Conservation (phyloP, 2,888 invertebrate species). For the Ypsolopha sequella region DNA sequence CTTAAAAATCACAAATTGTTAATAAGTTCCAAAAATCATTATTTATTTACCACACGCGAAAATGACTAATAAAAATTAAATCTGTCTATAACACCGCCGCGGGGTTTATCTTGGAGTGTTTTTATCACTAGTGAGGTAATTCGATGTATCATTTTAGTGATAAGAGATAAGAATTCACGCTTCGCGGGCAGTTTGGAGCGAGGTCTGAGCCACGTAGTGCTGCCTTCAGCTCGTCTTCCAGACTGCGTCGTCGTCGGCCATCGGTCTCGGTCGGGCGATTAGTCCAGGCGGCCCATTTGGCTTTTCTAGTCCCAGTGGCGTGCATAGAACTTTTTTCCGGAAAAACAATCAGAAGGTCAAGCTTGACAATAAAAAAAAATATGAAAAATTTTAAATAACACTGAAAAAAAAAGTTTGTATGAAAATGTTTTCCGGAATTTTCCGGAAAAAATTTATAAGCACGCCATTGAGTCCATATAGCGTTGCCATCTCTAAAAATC, state of each 20-base stretch:
- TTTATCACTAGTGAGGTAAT: constrained; percentile 52
- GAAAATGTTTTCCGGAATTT: neutral
- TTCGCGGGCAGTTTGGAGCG: neutral
- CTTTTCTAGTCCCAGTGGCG: neutral
- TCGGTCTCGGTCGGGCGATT: neutral
- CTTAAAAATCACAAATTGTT: too few relatives aligned
- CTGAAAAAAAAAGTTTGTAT: neutral
- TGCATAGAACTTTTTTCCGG: too few relatives aligned
- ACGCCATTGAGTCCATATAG: too few relatives aligned
- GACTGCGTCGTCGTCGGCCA: too few relatives aligned
- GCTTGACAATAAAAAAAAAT: too few relatives aligned
- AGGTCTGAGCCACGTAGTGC: neutral
- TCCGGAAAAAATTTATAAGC: too few relatives aligned
- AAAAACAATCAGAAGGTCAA: too few relatives aligned
- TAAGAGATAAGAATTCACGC: constrained; percentile 40
- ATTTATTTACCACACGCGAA: neutral
- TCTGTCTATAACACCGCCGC: constrained; percentile 19
- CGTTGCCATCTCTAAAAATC: too few relatives aligned
- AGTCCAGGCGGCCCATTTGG: neutral
- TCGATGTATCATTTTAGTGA: constrained; percentile 52
- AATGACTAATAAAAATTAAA: constrained; percentile 23
- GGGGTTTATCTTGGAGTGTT: constrained; percentile 39
- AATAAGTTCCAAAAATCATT: neutral
- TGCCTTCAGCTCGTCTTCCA: neutral
- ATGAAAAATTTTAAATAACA: too few relatives aligned